phyloP scores from a whole-genome alignment of 2,797 vertebrate genomes.

The Amniataba percoides region DNA sequence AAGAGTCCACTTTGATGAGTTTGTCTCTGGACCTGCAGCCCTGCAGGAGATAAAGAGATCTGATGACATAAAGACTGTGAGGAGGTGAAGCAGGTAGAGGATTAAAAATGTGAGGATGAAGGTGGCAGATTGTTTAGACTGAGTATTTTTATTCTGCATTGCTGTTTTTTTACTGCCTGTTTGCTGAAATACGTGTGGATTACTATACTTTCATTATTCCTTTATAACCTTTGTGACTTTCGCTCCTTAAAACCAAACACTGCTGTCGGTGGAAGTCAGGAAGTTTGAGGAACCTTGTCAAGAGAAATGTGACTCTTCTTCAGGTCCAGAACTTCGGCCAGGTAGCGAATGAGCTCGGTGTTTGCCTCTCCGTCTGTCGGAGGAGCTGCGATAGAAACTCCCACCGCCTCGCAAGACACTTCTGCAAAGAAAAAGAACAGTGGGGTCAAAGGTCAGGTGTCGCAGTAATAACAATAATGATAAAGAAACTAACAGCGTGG shows the following conservation, averaged over 20 bases:
- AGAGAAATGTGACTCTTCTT: conserved; percentile 90
- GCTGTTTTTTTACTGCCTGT: no score
- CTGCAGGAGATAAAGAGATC: conserved; percentile 68
- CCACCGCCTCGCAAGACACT: conserved; percentile 87
- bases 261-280: not conserved
- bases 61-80: not conserved
- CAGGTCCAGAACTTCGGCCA: conserved; percentile 90
- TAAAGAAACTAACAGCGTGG: no score
- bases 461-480: no score
- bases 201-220: not conserved
- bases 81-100: no score
- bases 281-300: conserved; percentile 86
- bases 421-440: conserved; percentile 75
- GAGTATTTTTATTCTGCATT: not conserved
- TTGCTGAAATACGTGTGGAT: no score
- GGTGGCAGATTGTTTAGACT: not conserved
- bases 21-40: conserved; percentile 95
- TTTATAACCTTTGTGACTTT: not conserved
- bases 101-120: not conserved
- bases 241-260: not conserved
- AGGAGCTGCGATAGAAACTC: conserved; percentile 92
- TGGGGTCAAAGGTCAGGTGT: not conserved
- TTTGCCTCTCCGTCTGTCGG: conserved; percentile 95
- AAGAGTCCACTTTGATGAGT: conserved; percentile 88
- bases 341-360: conserved; percentile 89